Percentiles rank a stretch among this genome's conserved stretches.
These are phyloP conservation scores for Anisognathus igniventris DNA, from an alignment of 2,797 vertebrate species.

Conservation along the genomic window DNA sequence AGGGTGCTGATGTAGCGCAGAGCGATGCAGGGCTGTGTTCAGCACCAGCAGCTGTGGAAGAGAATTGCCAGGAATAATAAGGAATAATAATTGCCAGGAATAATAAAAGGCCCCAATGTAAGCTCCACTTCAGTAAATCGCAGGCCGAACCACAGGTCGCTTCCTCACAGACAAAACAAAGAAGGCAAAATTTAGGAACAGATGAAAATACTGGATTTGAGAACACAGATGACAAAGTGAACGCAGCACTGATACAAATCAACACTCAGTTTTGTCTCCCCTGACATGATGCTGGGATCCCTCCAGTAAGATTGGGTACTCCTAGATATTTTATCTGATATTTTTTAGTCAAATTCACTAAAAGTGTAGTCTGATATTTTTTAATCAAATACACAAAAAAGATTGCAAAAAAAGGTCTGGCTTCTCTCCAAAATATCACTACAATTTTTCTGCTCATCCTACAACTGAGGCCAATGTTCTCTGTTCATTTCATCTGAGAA, in stretches of 20 bases:
- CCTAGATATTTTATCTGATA: background rate
- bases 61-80: background rate
- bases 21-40: accelerated
- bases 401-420: background rate
- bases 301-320: background rate
- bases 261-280: background rate
- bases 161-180: background rate
- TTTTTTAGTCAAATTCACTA: background rate
- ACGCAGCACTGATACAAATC: background rate
- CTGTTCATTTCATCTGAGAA: background rate
- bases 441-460: background rate
- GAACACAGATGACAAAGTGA: background rate
- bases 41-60: background rate
- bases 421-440: background rate
- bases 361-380: background rate
- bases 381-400: background rate
- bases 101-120: background rate
- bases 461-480: background rate
- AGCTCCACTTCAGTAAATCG: accelerated
- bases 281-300: background rate
- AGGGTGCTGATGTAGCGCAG: background rate
- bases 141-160: background rate
- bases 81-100: background rate
- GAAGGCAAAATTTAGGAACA: background rate
- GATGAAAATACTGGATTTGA: background rate